Base-by-base conservation (phyloP, 2,113 vertebrate genomes). In the Pardalotus punctatus region DNA sequence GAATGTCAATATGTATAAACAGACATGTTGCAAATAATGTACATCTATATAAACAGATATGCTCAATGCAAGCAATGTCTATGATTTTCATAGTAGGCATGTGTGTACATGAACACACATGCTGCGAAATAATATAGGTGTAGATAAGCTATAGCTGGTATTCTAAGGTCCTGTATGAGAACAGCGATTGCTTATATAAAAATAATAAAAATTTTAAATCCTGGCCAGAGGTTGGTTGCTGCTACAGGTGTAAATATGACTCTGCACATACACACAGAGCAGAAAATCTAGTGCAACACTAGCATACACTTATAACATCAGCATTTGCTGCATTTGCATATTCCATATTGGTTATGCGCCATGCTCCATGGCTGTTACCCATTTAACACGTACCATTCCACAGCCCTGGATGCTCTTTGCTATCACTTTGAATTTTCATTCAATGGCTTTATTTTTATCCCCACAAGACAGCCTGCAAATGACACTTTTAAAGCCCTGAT, bases 81-180 rank as follows among this genome's bases (percentile, higher is more conserved):
- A 50, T 78, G 51, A 62, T 94, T 93, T 94, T 65, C 70, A 60
- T 48, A 62, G 54, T 13, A 54, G 28, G 61, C 45, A 85, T 1
- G 2, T 45, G 71, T 31, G 61, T 21, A 42, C 35, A 72, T 20
- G 76, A 79, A 94, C 88, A 76, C 43, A 90, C 54, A 40, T 7
- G n/a, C 79, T 92, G 61, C 17, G 93, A 78, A 86, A 40, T 62
- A 58, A 66, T 86, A 58, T 0, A 15, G 14, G 8, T 35, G 28
- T 11, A n/a, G 51, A 81, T 20, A 23, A 48, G 40, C 60, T 29
- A 6, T 5, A 50, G 60, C 25, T 71, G 57, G 21, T 78, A 28
- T 17, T 48, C 23, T 61, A 14, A 42, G n/a, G 27, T 47, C 27
- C n/a, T 79, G 25, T 2, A 38, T 0, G 0, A 80, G 35, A 67